These are phyloP conservation scores for Adoxophyes honmai DNA, from an alignment of 1,140 invertebrate species.

Conservation along the genomic window DNA sequence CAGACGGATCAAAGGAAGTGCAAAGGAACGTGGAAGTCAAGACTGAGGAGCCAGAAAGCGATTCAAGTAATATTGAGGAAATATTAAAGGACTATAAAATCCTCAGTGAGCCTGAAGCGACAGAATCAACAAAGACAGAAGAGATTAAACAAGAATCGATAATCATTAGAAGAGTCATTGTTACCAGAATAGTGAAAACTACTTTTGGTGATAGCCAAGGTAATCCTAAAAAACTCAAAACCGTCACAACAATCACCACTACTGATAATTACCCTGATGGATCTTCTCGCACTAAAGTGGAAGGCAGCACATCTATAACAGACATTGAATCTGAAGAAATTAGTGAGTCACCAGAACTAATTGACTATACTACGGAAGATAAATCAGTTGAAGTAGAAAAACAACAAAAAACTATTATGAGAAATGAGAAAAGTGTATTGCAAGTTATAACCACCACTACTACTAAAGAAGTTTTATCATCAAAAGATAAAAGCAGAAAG, in stretches of 20 bases:
- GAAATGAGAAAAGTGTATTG: slow-evolving; percentile 55
- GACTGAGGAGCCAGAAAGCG: slow-evolving; percentile 53
- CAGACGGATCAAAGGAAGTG: slow-evolving; percentile 63
- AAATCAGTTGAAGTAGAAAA: slow-evolving; percentile 50
- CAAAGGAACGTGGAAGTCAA: slow-evolving; percentile 70
- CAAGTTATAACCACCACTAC: slow-evolving; percentile 66
- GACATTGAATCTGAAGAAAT: slow-evolving; percentile 44
- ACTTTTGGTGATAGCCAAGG: slow-evolving; percentile 55
- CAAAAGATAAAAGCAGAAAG: slow-evolving; percentile 48
- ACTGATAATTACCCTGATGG: slow-evolving; percentile 72
- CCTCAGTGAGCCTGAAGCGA: slow-evolving; percentile 57
- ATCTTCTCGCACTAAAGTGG: slow-evolving; percentile 59
- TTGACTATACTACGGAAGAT: slow-evolving; percentile 53
- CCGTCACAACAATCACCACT: slow-evolving; percentile 54
- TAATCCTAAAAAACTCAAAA: slow-evolving; percentile 62
- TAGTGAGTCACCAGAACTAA: slow-evolving; percentile 42
- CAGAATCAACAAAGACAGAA: slow-evolving; percentile 45
- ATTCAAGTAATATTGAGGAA: slow-evolving; percentile 53
- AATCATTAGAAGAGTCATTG: slow-evolving; percentile 52
- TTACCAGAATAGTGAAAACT: slow-evolving; percentile 57
- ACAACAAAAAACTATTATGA: slow-evolving; percentile 44
- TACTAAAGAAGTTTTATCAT: slow-evolving; percentile 59
- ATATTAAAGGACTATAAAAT: slow-evolving; percentile 42
- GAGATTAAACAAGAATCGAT: slow-evolving; percentile 51
- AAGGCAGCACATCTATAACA: slow-evolving; percentile 48